Evolutionary conservation across 2,797 vertebrate genomes (phyloP).

Genomic region (Peromyscus nudipes): DNA sequence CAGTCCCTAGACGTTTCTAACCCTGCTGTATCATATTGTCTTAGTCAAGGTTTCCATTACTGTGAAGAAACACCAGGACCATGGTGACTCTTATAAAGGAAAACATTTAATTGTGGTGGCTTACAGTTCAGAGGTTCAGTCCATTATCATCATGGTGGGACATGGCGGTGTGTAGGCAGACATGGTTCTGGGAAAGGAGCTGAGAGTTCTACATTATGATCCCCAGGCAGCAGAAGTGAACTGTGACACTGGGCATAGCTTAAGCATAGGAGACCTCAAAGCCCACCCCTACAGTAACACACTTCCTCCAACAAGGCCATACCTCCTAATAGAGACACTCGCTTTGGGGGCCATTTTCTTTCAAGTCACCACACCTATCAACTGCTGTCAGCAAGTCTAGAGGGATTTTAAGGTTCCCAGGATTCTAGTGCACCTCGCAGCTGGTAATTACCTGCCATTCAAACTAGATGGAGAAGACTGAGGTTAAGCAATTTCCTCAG

Average conservation of each 20-base stretch:
- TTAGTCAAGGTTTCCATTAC: neutral
- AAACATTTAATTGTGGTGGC: too few relatives aligned
- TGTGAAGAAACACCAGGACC: neutral
- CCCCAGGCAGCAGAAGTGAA: neutral
- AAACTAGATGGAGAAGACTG: constrained; percentile 46
- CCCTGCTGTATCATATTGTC: neutral
- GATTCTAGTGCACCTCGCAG: neutral
- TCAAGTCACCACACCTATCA: neutral
- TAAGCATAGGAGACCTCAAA: neutral
- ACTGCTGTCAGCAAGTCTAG: neutral
- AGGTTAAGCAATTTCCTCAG: constrained; percentile 61
- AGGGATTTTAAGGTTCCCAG: constrained; percentile 45
- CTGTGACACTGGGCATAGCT: neutral
- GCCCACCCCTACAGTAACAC: neutral
- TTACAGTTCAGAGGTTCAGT: neutral
- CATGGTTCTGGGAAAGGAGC: neutral
- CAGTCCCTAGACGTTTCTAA: constrained; percentile 22
- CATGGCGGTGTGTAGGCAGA: too few relatives aligned
- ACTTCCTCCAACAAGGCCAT: neutral
- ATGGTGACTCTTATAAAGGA: neutral
- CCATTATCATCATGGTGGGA: neutral
- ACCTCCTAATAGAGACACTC: neutral
- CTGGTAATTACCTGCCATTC: constrained; percentile 44
- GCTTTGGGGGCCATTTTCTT: neutral
- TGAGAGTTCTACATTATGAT: neutral